Conservation (phyloP, 2,888 invertebrate genomes). For the Cheilosia pagana region DNA sequence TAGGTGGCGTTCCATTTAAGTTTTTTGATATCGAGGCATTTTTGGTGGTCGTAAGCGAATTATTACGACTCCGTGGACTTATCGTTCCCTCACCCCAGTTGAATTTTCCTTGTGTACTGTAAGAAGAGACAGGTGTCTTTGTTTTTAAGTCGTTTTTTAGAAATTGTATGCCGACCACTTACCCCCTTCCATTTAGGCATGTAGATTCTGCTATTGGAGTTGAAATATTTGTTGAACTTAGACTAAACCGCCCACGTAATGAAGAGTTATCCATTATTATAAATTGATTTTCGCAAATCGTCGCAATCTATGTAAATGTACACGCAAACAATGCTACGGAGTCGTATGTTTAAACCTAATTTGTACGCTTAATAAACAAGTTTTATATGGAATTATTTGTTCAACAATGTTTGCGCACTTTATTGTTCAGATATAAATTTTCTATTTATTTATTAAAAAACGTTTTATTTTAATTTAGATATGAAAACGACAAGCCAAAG, state of each 20-base stretch:
- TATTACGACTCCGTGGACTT: conserved; percentile 76
- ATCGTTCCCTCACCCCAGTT: conserved; percentile 77
- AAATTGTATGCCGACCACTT: conserved; percentile 32
- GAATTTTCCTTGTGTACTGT: conserved; percentile 72
- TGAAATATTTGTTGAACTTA: conserved; percentile 78
- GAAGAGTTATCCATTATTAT: conserved; percentile 62
- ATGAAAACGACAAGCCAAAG: neutral
- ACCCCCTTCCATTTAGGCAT: conserved; percentile 79
- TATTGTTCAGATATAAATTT: neutral
- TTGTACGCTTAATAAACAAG: neutral
- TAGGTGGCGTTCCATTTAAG: conserved; percentile 41
- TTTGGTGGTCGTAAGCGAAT: conserved; percentile 69
- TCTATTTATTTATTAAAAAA: conserved; percentile 12
- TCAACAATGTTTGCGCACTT: neutral
- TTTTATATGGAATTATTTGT: neutral
- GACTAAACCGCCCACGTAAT: conserved; percentile 79
- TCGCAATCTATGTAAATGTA: neutral
- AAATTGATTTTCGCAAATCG: conserved; percentile 16
- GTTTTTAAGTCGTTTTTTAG: neutral
- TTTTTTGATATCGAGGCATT: conserved; percentile 41
- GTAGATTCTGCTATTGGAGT: conserved; percentile 82
- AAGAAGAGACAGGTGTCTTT: neutral
- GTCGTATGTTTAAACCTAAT: neutral
- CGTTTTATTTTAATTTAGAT: neutral
- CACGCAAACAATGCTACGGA: neutral